A percentile compares a stretch with the other conserved stretches of the same genome.
phyloP scores from a whole-genome alignment of 2,888 invertebrate genomes.

The Heliconius ethilla region DNA sequence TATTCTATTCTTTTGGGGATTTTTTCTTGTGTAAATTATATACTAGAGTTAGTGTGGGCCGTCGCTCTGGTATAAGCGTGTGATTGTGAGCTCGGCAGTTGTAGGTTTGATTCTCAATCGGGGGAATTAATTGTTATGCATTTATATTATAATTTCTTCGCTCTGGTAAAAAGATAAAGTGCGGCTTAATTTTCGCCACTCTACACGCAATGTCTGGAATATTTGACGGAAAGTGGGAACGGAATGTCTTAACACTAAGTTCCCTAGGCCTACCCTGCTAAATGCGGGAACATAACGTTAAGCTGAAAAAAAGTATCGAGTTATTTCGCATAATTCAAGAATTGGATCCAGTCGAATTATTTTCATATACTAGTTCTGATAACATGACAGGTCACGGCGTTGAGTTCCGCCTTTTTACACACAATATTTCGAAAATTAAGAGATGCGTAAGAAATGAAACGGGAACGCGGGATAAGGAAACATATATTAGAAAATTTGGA shows the following conservation, averaged over 20 bases:
- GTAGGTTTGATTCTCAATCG: neutral
- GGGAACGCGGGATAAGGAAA: neutral
- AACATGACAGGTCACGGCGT: neutral
- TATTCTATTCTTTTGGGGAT: constrained; percentile 31
- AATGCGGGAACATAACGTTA: neutral
- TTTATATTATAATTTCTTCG: neutral
- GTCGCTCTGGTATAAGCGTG: neutral
- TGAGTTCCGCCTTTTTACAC: neutral
- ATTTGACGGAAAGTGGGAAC: neutral
- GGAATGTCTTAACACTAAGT: neutral
- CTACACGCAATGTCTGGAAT: neutral
- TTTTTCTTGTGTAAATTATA: neutral
- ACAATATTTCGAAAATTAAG: neutral
- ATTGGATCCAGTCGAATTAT: too few species aligned
- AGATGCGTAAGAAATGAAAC: neutral
- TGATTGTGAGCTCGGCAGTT: neutral
- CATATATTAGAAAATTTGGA: neutral
- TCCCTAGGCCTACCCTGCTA: neutral
- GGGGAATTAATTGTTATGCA: too few species aligned
- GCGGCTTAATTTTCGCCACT: neutral
- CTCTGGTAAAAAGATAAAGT: too few species aligned
- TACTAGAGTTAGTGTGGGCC: neutral
- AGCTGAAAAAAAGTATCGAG: too few species aligned
- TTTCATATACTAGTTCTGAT: neutral
- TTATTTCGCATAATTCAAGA: too few species aligned